Conservation (phyloP, 2,113 vertebrate genomes). For the Cyanocitta stelleri region DNA sequence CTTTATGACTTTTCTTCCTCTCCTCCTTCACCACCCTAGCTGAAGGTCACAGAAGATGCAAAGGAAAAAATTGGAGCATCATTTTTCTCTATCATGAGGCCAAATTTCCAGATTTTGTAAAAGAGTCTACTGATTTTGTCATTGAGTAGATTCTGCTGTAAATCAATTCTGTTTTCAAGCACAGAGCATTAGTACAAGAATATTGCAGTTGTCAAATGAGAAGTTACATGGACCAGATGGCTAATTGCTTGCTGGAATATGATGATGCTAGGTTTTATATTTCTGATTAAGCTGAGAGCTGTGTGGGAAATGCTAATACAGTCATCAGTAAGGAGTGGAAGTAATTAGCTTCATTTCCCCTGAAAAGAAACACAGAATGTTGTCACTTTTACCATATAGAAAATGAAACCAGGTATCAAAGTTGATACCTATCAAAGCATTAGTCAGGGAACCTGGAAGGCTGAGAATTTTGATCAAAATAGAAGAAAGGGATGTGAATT, state of each 20-base stretch:
- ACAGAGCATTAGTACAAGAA: background rate
- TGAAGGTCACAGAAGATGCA: background rate
- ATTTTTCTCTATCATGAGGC: background rate
- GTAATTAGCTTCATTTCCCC: background rate
- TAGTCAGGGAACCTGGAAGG: background rate
- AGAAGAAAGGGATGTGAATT: background rate
- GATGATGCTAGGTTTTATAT: constrained; percentile 13
- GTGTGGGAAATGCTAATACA: background rate
- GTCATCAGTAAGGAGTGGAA: background rate
- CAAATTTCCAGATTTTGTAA: background rate
- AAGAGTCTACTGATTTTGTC: background rate
- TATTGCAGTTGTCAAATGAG: background rate
- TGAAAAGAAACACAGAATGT: background rate
- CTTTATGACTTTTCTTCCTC: background rate
- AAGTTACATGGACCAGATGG: constrained; percentile 14
- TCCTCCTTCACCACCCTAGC: background rate
- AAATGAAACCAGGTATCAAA: background rate
- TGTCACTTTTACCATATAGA: background rate
- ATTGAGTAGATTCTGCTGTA: background rate
- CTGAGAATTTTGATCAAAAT: background rate
- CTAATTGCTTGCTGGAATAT: constrained; percentile 37
- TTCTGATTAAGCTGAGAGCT: constrained; percentile 19
- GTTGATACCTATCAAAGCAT: background rate
- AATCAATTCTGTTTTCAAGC: background rate
- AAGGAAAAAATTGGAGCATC: background rate